Evolutionary conservation across 1,140 invertebrate species (phyloP), one percentile per base, ranked within the genome.

Genomic region (Pinna nobilis): DNA sequence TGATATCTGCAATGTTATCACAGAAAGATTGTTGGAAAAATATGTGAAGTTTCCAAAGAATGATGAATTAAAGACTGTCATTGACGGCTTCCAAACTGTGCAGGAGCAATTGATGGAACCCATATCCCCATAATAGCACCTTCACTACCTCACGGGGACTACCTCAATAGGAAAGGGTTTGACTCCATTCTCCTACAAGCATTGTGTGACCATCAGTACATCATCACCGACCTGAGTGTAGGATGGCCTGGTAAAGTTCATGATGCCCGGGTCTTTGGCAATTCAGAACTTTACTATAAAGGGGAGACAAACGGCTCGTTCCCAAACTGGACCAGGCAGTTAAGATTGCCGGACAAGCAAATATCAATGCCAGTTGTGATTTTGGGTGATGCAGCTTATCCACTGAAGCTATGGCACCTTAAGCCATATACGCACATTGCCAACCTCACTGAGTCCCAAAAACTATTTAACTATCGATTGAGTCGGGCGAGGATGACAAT

Each of bases 401-500:
- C 76, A n/a, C 41, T 76, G 18, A 33, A 37, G 6, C 47, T 32
- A 55, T 81, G 76, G 74, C 20, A 79, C 13, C 9, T 79, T 15
- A 81, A 73, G 13, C 76, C 79, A 9, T 78, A 55, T 30, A 68
- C 61, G 33, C 73, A 81, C 35, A 78, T 73, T 57, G 77, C 66
- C 18, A 74, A 84, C 70, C 68, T 89, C 20, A 20, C 23, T 53
- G 49, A 76, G 18, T 79, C 88, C 73, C 77, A 28, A 41, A 72
- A 69, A 49, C 88, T 87, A 70, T 55, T 39, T 32, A 50, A 53
- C 44, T n/a, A 78, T 82, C 39, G 79, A 63, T 60, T 18, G 64
- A 55, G 77, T 71, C 28, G n/a, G n/a, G n/a, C n/a, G n/a, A 50
- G 86, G 44, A 77, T 86, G 3, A n/a, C 69, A 51, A 84, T 88